Conservation (phyloP, 2,797 vertebrate species). For the Carduelis carduelis region DNA sequence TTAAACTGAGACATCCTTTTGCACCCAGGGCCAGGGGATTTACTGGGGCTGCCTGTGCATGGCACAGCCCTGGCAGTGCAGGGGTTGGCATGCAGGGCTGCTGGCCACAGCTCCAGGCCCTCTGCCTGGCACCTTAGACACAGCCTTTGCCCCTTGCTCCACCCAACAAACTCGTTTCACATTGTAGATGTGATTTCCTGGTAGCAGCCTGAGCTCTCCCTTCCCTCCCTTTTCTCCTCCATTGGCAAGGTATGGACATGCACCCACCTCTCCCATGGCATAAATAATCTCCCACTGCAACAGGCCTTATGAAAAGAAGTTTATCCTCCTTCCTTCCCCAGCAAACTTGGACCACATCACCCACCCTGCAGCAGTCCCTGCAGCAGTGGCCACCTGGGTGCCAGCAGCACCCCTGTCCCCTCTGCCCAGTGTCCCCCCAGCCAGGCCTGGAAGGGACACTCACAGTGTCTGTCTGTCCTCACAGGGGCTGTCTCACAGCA, state of each 20-base stretch:
- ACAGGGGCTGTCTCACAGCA: background rate
- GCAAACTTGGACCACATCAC: background rate
- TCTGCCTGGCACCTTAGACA: background rate
- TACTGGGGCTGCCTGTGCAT: background rate
- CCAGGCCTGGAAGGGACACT: no score
- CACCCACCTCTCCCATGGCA: background rate
- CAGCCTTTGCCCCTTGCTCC: background rate
- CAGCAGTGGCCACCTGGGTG: background rate
- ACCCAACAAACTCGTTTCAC: background rate
- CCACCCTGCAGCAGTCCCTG: background rate
- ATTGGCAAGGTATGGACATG: rapidly evolving
- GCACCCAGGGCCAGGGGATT: background rate
- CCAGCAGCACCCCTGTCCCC: background rate
- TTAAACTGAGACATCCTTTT: background rate
- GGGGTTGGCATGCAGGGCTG: background rate
- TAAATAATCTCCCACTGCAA: background rate
- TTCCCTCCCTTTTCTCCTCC: background rate
- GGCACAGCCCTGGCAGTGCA: rapidly evolving
- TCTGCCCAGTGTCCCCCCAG: background rate
- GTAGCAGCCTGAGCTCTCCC: background rate
- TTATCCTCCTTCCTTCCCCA: background rate
- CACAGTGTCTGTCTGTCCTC: background rate
- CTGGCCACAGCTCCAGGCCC: rapidly evolving
- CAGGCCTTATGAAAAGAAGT: rapidly evolving
- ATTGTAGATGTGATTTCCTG: background rate